These are phyloP conservation scores for Cataglyphis rosenhaueri DNA, from an alignment of 2,888 invertebrate genomes.

Conservation along the genomic window DNA sequence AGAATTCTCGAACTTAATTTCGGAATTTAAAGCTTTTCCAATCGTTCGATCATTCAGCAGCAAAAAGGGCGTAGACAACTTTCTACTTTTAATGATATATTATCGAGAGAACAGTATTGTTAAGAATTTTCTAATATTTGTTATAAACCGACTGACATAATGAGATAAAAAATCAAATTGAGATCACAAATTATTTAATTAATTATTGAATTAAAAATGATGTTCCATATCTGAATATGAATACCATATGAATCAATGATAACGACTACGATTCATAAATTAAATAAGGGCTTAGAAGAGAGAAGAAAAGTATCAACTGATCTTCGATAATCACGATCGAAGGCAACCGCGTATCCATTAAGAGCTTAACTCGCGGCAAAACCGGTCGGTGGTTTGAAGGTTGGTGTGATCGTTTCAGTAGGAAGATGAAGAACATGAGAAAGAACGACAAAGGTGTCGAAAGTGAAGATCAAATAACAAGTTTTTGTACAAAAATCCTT, in stretches of 20 bases:
- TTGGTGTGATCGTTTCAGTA: slow-evolving; percentile 42
- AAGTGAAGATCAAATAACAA: slow-evolving; percentile 27
- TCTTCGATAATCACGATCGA: slow-evolving; percentile 61
- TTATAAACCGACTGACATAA: not conserved
- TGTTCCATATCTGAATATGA: not conserved
- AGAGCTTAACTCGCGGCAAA: slow-evolving; percentile 51
- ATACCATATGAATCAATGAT: not conserved
- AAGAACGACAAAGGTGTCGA: slow-evolving; percentile 38
- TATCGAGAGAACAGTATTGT: not conserved
- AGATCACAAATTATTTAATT: not conserved
- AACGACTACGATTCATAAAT: slow-evolving; percentile 6
- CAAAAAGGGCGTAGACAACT: slow-evolving; percentile 2
- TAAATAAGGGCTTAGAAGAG: slow-evolving; percentile 15
- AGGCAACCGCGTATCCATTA: slow-evolving; percentile 53
- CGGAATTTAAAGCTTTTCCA: slow-evolving; percentile 14
- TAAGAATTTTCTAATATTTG: not conserved
- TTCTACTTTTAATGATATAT: not conserved
- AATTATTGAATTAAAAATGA: not conserved
- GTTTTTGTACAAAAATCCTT: slow-evolving; percentile 20
- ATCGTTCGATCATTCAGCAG: not conserved
- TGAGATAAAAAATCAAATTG: not conserved
- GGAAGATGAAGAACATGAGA: slow-evolving; percentile 4
- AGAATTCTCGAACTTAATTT: slow-evolving; percentile 38
- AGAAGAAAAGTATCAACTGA: slow-evolving; percentile 46
- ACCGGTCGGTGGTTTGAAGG: slow-evolving; percentile 53